A percentile compares a stretch with the other conserved stretches of the same genome.
Conservation (phyloP, 2,888 invertebrate genomes). For the Netelia fuscicornis region DNA sequence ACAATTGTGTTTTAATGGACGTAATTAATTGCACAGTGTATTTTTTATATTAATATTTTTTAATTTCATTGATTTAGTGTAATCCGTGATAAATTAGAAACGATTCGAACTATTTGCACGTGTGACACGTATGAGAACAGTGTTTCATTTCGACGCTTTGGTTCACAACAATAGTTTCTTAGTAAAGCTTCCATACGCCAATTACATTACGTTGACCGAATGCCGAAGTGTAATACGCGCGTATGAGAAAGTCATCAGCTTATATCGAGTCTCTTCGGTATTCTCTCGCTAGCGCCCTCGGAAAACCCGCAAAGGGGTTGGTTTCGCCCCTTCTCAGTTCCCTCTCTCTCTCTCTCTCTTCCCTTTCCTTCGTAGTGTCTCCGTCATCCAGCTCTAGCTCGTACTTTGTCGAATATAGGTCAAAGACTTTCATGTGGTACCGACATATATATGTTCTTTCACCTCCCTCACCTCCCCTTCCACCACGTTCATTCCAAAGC, state of each 20-base stretch:
- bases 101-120: no score
- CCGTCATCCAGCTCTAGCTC: conserved; percentile 1
- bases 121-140: no score
- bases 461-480: not conserved
- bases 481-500: conserved; percentile 35
- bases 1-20: no score
- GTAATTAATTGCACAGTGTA: no score
- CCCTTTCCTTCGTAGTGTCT: not conserved
- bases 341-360: conserved; percentile 43
- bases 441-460: not conserved
- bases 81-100: no score
- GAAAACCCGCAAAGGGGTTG: conserved; percentile 7
- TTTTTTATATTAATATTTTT: not conserved
- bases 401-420: conserved; percentile 60
- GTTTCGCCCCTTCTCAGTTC: conserved; percentile 1
- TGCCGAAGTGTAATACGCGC: conserved; percentile 14
- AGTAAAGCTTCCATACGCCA: conserved; percentile 17
- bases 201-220: conserved; percentile 8
- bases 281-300: conserved; percentile 12
- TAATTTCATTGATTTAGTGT: no score
- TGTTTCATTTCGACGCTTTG: not conserved
- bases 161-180: conserved; percentile 32
- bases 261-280: conserved; percentile 11
- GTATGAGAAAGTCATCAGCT: not conserved
- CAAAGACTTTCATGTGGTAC: conserved; percentile 54